A percentile compares a stretch with the other conserved stretches of the same genome.
Evolutionary conservation across 1,140 invertebrate genomes (phyloP).

Genomic region (Muscidifurax raptorellus): DNA sequence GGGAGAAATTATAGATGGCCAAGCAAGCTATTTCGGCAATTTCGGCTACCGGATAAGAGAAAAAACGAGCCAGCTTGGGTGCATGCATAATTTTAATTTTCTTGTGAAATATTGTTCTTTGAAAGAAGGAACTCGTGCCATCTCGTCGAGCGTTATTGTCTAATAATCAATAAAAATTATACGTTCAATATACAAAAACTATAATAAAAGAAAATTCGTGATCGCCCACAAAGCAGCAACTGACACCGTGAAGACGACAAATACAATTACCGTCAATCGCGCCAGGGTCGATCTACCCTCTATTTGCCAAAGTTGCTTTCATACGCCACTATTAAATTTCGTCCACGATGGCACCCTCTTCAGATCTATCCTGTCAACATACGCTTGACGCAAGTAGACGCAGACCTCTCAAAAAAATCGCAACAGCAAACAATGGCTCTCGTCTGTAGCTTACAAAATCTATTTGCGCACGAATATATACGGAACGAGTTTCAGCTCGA

Average conservation of each 20-base stretch:
- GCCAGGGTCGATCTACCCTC: not conserved
- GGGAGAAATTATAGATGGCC: not conserved
- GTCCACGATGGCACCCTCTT: not conserved
- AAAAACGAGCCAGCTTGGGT: no score
- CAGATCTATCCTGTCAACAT: not conserved
- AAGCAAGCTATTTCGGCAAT: not conserved
- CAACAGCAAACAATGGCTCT: conserved; percentile 11
- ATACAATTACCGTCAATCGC: not conserved
- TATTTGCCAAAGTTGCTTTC: not conserved
- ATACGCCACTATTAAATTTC: not conserved
- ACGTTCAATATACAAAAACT: no score
- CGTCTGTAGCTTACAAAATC: not conserved
- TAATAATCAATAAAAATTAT: no score
- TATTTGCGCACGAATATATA: not conserved
- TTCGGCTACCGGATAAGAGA: no score
- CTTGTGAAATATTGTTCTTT: no score
- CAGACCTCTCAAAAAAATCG: not conserved
- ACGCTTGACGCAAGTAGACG: not conserved
- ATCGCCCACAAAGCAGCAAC: not conserved
- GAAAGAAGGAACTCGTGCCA: no score
- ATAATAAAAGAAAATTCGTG: not conserved
- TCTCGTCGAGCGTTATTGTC: no score
- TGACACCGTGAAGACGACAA: not conserved
- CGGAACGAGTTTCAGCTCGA: not conserved
- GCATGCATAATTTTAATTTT: no score